These are phyloP conservation scores for Sinopyrophorus schimmeli DNA, from an alignment of 2,888 invertebrate genomes.

Conservation along the genomic window DNA sequence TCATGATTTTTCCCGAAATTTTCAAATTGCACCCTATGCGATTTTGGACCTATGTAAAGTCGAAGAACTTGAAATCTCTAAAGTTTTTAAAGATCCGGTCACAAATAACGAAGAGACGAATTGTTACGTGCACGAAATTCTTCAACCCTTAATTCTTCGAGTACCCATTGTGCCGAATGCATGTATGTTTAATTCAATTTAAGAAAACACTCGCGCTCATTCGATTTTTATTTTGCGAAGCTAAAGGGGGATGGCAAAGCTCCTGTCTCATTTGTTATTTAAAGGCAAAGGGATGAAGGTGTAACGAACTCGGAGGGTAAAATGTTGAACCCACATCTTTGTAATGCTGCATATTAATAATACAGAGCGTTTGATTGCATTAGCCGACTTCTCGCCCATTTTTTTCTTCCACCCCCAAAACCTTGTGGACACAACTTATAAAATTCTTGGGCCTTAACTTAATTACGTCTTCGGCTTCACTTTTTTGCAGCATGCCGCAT, in stretches of 20 bases:
- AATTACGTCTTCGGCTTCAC: conserved; percentile 36
- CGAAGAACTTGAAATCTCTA: no score
- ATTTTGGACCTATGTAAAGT: no score
- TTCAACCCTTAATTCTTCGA: no score
- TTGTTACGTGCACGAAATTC: no score
- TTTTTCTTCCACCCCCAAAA: conserved; percentile 37
- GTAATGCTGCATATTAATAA: conserved; percentile 42
- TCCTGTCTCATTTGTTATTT: conserved; percentile 39
- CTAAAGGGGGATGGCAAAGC: conserved; percentile 36
- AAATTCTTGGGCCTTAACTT: conserved; percentile 36
- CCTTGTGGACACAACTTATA: conserved; percentile 42
- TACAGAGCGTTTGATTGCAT: conserved; percentile 43
- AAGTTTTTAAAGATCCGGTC: no score
- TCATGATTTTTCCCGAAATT: no score
- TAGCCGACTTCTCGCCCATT: conserved; percentile 35
- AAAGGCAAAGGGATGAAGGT: conserved; percentile 32
- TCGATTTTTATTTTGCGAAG: conserved; percentile 30
- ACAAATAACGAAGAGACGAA: no score
- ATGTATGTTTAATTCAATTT: no score
- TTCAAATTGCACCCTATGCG: no score
- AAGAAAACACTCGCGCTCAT: no score
- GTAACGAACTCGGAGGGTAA: conserved; percentile 26
- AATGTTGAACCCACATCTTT: conserved; percentile 26
- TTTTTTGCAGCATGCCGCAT: conserved; percentile 34
- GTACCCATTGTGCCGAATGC: no score